Evolutionary conservation across 1,140 invertebrate species (phyloP).

Genomic region (Meloidogyne floridensis): DNA sequence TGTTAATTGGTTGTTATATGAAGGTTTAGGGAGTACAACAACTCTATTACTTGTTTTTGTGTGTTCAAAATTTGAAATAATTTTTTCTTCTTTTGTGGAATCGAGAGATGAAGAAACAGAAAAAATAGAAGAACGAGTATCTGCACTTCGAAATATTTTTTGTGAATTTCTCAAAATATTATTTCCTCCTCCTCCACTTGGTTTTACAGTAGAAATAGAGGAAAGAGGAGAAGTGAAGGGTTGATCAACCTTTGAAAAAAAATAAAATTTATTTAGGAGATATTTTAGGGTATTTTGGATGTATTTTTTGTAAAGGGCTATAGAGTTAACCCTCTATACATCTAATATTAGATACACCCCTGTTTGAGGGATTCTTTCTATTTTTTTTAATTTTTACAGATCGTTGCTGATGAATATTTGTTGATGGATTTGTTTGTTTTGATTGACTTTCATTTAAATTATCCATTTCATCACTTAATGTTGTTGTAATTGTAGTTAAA

Average conservation of each 20-base stretch:
- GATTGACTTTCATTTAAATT: neutral
- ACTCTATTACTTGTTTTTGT: neutral
- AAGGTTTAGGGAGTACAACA: slow-evolving; percentile 31
- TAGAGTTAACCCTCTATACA: no score
- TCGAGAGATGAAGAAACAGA: slow-evolving; percentile 38
- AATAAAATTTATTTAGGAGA: no score
- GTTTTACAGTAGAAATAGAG: neutral
- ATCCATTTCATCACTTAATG: slow-evolving; percentile 1
- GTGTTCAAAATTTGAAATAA: slow-evolving; percentile 39
- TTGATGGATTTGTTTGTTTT: neutral
- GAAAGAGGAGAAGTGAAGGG: neutral
- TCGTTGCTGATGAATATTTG: neutral
- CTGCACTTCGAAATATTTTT: slow-evolving; percentile 11
- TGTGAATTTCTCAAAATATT: neutral
- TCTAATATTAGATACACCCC: no score
- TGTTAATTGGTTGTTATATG: no score
- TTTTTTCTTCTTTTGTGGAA: slow-evolving; percentile 39
- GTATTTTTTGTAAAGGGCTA: no score
- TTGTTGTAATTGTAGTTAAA: slow-evolving; percentile 1
- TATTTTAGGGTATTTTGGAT: no score
- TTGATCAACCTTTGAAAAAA: neutral
- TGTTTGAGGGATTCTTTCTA: no score
- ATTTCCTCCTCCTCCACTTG: neutral
- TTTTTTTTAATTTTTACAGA: no score
- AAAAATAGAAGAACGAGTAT: slow-evolving; percentile 23